Evolutionary conservation across 1,140 invertebrate species (phyloP), one percentile per base, ranked within the genome.

Genomic region (Pseudomyrmex dendroicus): DNA sequence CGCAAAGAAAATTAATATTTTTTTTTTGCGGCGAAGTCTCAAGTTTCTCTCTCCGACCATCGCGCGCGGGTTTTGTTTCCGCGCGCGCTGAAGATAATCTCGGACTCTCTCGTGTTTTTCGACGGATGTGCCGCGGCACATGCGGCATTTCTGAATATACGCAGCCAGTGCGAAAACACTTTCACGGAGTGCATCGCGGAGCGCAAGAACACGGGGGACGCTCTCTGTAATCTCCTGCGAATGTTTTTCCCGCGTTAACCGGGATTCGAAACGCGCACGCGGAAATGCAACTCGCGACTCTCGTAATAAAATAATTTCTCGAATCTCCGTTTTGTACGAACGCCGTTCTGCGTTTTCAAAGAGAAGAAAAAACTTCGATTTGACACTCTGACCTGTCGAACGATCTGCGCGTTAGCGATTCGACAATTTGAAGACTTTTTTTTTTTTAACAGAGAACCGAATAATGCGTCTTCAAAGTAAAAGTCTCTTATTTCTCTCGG

Each of bases 201-300:
- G 12, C 48, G 35, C 50, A 59, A 68, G 54, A 80, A 70, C 66
- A 25, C 22, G 35, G 35, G 22, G 15, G 17, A 10, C 25, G 54
- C 57, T 80, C 64, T 80, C 64, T 57, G 66, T 67, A 72, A 80
- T 80, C 76, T 80, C 64, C 62, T 50, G 20, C 25, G n/a, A 12
- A 10, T n/a, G 66, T 76, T 76, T 52, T 76, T 64, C 35, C 73
- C 48, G 15, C 22, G n/a, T 35, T 48, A 76, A 73, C n/a, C n/a
- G n/a, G 48, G 46, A 73, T 59, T 35, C 25, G 25, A 50, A 62
- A 57, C 0, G 1, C 12, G 13, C 56, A n/a, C 56, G 50, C 50
- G 13, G 20, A 62, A 7, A 73, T 62, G 44, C 5, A 12, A 35
- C 35, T 35, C 35, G 35, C 46, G 20, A 61, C 13, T 62, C n/a